Evolutionary conservation across 2,888 invertebrate species (phyloP).

Genomic region (Deilephila elpenor): DNA sequence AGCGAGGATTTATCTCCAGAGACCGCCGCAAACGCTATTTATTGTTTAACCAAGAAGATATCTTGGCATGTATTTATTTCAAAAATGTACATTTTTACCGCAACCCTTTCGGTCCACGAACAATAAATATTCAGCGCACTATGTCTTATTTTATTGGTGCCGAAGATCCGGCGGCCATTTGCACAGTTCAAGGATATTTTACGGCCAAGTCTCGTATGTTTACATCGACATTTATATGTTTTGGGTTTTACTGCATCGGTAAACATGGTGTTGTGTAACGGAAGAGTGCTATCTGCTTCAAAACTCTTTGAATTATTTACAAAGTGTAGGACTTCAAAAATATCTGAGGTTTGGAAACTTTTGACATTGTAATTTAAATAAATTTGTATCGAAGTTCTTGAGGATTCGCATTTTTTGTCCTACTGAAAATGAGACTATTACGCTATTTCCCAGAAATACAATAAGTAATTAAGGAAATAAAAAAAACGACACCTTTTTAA

Average conservation of each 20-base stretch:
- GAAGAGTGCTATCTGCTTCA: slow-evolving; percentile 4
- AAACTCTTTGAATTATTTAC: slow-evolving; percentile 7
- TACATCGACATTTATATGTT: slow-evolving; percentile 22
- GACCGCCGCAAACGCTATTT: neutral
- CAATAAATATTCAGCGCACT: slow-evolving; percentile 30
- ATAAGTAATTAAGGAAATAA: no score
- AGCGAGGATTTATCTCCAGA: neutral
- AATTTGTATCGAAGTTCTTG: no score
- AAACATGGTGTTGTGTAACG: slow-evolving; percentile 14
- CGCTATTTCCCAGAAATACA: no score
- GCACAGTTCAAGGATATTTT: slow-evolving; percentile 21
- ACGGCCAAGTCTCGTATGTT: slow-evolving; percentile 22
- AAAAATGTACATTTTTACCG: slow-evolving; percentile 1
- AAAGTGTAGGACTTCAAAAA: neutral
- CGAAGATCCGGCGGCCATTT: slow-evolving; percentile 27
- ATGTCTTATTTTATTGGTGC: slow-evolving; percentile 28
- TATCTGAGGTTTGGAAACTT: neutral
- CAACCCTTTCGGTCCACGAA: slow-evolving; percentile 19
- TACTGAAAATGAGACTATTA: no score
- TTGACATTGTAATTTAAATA: neutral
- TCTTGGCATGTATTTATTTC: neutral
- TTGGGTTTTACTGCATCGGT: slow-evolving; percentile 14
- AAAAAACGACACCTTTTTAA: no score
- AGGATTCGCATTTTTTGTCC: no score
- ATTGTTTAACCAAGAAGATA: neutral